Evolutionary conservation across 2,888 invertebrate species (phyloP).

Genomic region (Chloroclysta siterata): DNA sequence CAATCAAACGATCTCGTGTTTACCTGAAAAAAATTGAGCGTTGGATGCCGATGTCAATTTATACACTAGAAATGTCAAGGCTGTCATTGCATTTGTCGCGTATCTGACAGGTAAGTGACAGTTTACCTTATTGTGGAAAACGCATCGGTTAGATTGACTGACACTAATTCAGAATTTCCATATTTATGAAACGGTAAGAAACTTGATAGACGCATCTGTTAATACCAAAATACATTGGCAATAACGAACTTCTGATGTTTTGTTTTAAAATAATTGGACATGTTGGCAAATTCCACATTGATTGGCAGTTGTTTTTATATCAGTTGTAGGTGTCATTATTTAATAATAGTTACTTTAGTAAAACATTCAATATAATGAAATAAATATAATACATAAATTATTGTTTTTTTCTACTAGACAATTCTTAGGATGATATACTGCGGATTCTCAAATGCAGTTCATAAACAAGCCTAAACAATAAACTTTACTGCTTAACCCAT

Average conservation of each 20-base stretch:
- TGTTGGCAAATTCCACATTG: conserved; percentile 11
- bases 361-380: too few species aligned
- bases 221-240: conserved; percentile 18
- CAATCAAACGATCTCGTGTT: not conserved
- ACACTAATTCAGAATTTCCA: conserved; percentile 31
- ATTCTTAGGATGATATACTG: too few species aligned
- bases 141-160: conserved; percentile 27
- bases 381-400: too few species aligned
- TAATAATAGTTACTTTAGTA: not conserved
- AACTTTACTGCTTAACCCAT: too few species aligned
- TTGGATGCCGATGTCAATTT: conserved; percentile 22
- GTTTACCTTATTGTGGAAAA: conserved; percentile 31
- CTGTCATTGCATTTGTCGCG: conserved; percentile 29
- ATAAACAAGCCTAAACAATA: too few species aligned
- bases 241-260: conserved; percentile 13
- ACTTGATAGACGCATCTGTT: conserved; percentile 25
- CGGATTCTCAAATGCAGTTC: too few species aligned
- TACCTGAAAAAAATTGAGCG: conserved; percentile 9
- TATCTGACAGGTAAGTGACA: conserved; percentile 23
- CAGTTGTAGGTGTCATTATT: not conserved
- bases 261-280: conserved; percentile 28
- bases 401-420: too few species aligned
- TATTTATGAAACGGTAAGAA: conserved; percentile 27
- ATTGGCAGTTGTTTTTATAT: conserved; percentile 17
- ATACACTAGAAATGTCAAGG: conserved; percentile 26